Percentiles rank a stretch among this genome's conserved stretches.
phyloP scores from a whole-genome alignment of 2,797 vertebrate species.

The Cyprinella venusta region DNA sequence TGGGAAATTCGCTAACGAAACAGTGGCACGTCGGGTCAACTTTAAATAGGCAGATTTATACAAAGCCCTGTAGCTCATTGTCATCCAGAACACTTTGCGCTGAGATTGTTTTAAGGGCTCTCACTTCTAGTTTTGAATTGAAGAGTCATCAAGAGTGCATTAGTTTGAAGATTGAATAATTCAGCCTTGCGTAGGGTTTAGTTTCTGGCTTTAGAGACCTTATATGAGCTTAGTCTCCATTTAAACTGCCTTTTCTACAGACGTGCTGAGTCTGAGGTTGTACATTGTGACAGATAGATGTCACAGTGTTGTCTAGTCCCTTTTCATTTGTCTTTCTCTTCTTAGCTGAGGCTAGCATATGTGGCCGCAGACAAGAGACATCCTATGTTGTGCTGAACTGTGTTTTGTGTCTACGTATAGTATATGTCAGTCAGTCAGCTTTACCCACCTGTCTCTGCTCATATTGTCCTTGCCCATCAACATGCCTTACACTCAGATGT shows the following conservation, averaged over 20 bases:
- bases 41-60: conserved; percentile 59
- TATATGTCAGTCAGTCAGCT: conserved; percentile 46
- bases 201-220: background rate
- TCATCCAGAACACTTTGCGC: conserved; percentile 16
- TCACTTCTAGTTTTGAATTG: conserved; percentile 8
- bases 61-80: conserved; percentile 31
- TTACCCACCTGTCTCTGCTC: conserved; percentile 40
- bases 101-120: conserved; percentile 19
- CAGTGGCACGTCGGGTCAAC: conserved; percentile 63
- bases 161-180: conserved; percentile 30
- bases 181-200: background rate
- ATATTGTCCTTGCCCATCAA: conserved; percentile 69
- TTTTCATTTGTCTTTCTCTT: conserved; percentile 28
- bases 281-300: conserved; percentile 1
- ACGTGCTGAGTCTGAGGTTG: conserved; percentile 4
- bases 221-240: background rate
- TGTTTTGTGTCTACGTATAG: conserved; percentile 3
- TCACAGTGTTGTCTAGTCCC: background rate
- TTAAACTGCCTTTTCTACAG: background rate
- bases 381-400: conserved; percentile 24
- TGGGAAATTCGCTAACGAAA: conserved; percentile 76
- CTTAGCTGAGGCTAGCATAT: conserved; percentile 49
- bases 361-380: conserved; percentile 27
- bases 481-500: conserved; percentile 40
- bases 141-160: conserved; percentile 14